phyloP scores from a whole-genome alignment of 1,140 invertebrate genomes.

The Chironomus striatipennis region DNA sequence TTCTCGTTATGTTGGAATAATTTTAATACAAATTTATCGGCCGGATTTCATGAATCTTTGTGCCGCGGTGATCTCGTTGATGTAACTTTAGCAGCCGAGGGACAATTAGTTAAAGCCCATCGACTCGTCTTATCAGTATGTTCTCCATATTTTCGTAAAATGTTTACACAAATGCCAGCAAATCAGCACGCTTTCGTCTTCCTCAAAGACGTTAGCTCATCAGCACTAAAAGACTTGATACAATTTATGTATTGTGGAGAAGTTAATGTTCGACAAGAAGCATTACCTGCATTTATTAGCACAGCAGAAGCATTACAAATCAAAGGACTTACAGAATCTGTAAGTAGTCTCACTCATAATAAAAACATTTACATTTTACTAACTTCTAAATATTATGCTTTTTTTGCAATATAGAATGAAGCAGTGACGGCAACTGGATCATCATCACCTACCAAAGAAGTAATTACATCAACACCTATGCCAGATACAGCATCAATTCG shows the following conservation, averaged over 20 bases:
- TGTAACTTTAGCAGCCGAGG: slow-evolving; percentile 72
- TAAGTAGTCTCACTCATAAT: too few relatives aligned
- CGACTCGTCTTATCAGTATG: slow-evolving; percentile 76
- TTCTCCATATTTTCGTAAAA: slow-evolving; percentile 75
- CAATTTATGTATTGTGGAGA: slow-evolving; percentile 83
- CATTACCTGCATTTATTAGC: slow-evolving; percentile 71
- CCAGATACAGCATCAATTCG: slow-evolving; percentile 29
- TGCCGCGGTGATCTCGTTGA: slow-evolving; percentile 70
- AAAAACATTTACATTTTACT: background rate
- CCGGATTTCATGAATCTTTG: slow-evolving; percentile 61
- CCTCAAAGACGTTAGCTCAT: slow-evolving; percentile 70
- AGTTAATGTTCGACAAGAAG: slow-evolving; percentile 76
- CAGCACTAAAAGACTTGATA: slow-evolving; percentile 65
- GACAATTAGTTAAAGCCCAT: slow-evolving; percentile 68
- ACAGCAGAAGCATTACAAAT: slow-evolving; percentile 77
- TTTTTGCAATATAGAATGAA: slow-evolving; percentile 27
- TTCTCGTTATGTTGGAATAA: slow-evolving; percentile 71
- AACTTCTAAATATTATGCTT: too few relatives aligned
- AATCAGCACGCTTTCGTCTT: slow-evolving; percentile 59
- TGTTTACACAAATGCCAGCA: slow-evolving; percentile 59
- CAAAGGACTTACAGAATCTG: slow-evolving; percentile 59
- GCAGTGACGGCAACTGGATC: slow-evolving; percentile 31
- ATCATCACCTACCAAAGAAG: slow-evolving; percentile 29
- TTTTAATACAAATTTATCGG: slow-evolving; percentile 63
- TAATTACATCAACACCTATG: slow-evolving; percentile 31